Base-by-base conservation (phyloP, 2,888 invertebrate genomes). In the Perithous albicinctus region DNA sequence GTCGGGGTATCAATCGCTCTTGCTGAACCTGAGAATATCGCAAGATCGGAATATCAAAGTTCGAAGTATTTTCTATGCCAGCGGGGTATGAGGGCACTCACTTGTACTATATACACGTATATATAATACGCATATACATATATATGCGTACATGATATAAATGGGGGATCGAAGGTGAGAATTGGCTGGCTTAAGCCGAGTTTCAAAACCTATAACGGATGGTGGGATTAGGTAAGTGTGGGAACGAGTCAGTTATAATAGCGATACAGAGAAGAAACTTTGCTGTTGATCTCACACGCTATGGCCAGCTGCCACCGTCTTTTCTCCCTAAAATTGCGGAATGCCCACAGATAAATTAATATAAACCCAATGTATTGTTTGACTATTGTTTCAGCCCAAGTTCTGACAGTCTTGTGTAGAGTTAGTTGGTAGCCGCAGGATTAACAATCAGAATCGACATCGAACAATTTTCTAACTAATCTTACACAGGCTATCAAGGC, bases 181-280 rank as follows among this genome's bases (percentile, higher is more conserved):
- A 72, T 72, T 72, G 72, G 59, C 72, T 32, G 59, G 43, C 61
- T 67, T 78, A 82, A 78, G 75, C 75, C 75, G 72, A 82, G 76
- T 78, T 78, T 78, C 72, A 10, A 72, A 82, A 76, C 61, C 61
- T 72, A 78, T 82, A 82, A 82, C 82, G 72, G 76, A 82, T 78
- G 76, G 78, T 54, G 26, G 82, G 78, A 78, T 82, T 76, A 78
- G 59, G n/a, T 12, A 18, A 59, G 12, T 10, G 12, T 20, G 72
- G 70, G 20, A 29, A 26, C 59, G 72, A 72, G 59, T 51, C 38
- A 54, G 70, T 73, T 67, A n/a, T n/a, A 43, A 76, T 74, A 73
- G 46, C 63, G 29, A 32, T 66, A 38, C 41, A 56, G 56, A 15
- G 41, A 20, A 15, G 51, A 51, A 51, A 76, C 70, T 70, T 59